Evolutionary conservation across 2,888 invertebrate genomes (phyloP), one percentile per base, ranked within the genome.

Genomic region (Germaria angustata): DNA sequence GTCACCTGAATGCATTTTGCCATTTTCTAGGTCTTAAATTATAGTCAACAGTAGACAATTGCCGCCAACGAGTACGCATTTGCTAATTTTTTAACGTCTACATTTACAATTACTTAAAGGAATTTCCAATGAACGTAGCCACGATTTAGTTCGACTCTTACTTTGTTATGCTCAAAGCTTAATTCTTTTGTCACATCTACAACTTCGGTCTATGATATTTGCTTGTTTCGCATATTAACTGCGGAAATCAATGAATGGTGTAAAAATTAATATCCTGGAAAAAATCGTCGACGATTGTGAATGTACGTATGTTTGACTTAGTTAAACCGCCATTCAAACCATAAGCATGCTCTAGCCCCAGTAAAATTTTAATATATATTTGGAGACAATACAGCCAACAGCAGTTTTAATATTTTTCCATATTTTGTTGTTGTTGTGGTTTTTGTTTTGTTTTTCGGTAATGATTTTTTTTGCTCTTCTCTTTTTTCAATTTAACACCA

Each of bases 181-280:
- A 15, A 39, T 75, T 46, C 36, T 59, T 79, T 75, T 65, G 46
- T 59, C 65, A 68, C 55, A 71, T 75, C 51, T 76, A 75, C 34
- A 76, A 79, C 79, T 76, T 75, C 49, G 24, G 59, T 39, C 65
- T 72, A 15, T n/a, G n/a, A n/a, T n/a, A n/a, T 20, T 36, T 39
- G 61, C 28, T 71, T 75, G 44, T 72, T 75, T 57, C 49, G 59
- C 13, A 55, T 32, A 66, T 73, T 72, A 72, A 73, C 57, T 22
- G 63, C 44, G 72, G 69, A 82, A 84, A 82, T 86, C 89, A 89
- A 88, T 89, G 89, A 89, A 89, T 89, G 88, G 87, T 88, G 86
- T 88, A 89, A 89, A 89, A 89, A 89, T 89, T 88, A 89, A 89
- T 89, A 89, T 89, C 89, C 89, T 89, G 89, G 85, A 85, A 86